Percentiles rank a stretch among this genome's conserved stretches.
These are phyloP conservation scores for Dorcus hopei DNA, from an alignment of 2,888 invertebrate genomes.

Conservation along the genomic window DNA sequence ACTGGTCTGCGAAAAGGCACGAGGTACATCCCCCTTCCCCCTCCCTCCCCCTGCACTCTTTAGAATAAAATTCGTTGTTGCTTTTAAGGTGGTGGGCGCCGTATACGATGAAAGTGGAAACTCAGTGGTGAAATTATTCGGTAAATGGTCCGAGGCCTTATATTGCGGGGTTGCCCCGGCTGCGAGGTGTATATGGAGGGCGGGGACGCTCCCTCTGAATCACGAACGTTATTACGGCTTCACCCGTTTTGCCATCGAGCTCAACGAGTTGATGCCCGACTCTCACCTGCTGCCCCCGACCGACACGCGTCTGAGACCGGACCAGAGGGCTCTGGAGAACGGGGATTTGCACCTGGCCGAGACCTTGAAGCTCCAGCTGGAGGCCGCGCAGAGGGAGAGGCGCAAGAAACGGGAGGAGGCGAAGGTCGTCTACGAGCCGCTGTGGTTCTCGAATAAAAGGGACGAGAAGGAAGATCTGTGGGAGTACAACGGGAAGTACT, in stretches of 20 bases:
- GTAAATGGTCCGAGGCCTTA: constrained; percentile 80
- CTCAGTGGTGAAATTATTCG: constrained; percentile 63
- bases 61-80: background rate
- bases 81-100: constrained; percentile 53
- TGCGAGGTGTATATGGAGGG: constrained; percentile 74
- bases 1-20: constrained; percentile 75
- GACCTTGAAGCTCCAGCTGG: constrained; percentile 65
- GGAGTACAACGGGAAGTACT: constrained; percentile 73
- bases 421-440: constrained; percentile 51
- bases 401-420: constrained; percentile 60
- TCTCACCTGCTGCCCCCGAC: constrained; percentile 65
- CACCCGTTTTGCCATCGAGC: constrained; percentile 79
- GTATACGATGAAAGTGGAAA: constrained; percentile 58
- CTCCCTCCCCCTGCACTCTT: background rate
- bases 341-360: constrained; percentile 73
- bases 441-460: constrained; percentile 56
- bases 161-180: constrained; percentile 73
- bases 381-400: constrained; percentile 72
- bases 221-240: constrained; percentile 80
- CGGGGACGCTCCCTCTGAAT: constrained; percentile 78
- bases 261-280: constrained; percentile 73
- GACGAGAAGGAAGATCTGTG: constrained; percentile 55
- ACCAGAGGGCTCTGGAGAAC: constrained; percentile 72
- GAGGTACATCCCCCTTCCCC: constrained; percentile 53
- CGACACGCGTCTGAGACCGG: constrained; percentile 72